These are phyloP conservation scores for Diplosoma virens DNA, from an alignment of 23 tunicate genomes.

Conservation along the genomic window DNA sequence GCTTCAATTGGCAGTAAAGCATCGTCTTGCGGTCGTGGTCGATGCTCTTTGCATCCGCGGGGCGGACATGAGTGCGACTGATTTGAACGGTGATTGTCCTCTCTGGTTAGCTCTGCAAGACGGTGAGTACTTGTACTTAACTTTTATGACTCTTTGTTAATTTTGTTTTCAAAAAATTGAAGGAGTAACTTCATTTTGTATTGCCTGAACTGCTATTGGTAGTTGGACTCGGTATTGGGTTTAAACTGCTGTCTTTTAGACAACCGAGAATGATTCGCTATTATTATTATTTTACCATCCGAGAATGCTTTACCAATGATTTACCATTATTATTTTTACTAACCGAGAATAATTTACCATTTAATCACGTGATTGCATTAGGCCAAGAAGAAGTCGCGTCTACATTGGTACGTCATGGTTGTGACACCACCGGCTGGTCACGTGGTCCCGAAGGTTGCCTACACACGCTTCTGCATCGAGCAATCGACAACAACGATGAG, in stretches of 20 bases:
- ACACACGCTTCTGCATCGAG: conserved; percentile 48
- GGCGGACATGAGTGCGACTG: conserved; percentile 42
- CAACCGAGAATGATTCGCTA: too few species aligned
- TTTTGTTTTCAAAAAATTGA: too few species aligned
- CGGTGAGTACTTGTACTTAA: too few species aligned
- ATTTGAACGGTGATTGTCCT: conserved; percentile 42
- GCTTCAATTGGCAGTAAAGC: conserved; percentile 48
- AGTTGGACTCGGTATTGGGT: too few species aligned
- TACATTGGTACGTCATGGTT: conserved; percentile 49
- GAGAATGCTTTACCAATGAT: too few species aligned
- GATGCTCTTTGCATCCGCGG: conserved; percentile 61
- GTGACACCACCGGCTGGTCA: conserved; percentile 47
- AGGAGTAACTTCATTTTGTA: too few species aligned
- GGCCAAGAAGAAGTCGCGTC: conserved; percentile 65
- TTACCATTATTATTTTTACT: too few species aligned
- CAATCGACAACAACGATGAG: conserved; percentile 35
- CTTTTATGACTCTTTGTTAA: too few species aligned
- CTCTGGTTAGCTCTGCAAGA: conserved; percentile 50
- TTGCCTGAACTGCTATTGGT: too few species aligned
- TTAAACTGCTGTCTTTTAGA: too few species aligned
- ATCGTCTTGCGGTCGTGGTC: conserved; percentile 41
- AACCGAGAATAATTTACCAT: too few species aligned
- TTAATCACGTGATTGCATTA: not conserved
- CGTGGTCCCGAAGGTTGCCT: conserved; percentile 47
- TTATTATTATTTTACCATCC: too few species aligned